Conservation (phyloP, 2,113 vertebrate genomes). For the Scytalopus superciliaris region DNA sequence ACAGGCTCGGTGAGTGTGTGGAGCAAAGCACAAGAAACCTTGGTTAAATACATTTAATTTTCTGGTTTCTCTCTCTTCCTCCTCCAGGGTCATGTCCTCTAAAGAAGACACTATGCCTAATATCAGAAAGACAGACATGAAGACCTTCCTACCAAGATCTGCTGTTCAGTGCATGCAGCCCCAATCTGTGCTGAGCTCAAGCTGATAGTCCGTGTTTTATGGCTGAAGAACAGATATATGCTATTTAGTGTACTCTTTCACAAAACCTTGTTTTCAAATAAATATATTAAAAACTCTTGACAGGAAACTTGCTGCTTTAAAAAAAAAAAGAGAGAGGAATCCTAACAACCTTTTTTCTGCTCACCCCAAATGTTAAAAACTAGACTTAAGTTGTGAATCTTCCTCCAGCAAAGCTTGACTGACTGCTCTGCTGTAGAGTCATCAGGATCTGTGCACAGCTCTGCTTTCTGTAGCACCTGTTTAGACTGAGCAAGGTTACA, state of each 20-base stretch:
- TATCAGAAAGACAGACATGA: conserved; percentile 23
- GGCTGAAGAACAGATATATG: conserved; percentile 61
- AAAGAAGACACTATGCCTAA: conserved; percentile 50
- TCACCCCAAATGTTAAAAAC: neutral
- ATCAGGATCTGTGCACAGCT: neutral
- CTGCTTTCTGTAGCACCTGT: neutral
- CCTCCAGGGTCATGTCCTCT: conserved; percentile 40
- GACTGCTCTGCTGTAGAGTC: neutral
- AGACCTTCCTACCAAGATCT: conserved; percentile 44
- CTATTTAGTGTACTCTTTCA: conserved; percentile 76
- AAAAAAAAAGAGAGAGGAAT: neutral
- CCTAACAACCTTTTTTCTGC: neutral
- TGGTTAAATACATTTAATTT: neutral
- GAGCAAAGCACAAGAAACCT: neutral
- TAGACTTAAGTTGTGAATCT: neutral
- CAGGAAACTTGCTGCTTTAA: neutral
- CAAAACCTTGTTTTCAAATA: conserved; percentile 79
- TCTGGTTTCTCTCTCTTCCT: neutral
- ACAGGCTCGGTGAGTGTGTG: neutral
- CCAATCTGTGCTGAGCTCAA: conserved; percentile 56
- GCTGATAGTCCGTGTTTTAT: conserved; percentile 56
- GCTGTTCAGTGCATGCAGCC: conserved; percentile 63
- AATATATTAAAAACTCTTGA: conserved; percentile 76
- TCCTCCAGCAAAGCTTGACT: neutral
- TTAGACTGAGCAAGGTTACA: neutral